Base-by-base conservation (phyloP, 92 coral and sea anemone genomes). In the Porites lobata region DNA sequence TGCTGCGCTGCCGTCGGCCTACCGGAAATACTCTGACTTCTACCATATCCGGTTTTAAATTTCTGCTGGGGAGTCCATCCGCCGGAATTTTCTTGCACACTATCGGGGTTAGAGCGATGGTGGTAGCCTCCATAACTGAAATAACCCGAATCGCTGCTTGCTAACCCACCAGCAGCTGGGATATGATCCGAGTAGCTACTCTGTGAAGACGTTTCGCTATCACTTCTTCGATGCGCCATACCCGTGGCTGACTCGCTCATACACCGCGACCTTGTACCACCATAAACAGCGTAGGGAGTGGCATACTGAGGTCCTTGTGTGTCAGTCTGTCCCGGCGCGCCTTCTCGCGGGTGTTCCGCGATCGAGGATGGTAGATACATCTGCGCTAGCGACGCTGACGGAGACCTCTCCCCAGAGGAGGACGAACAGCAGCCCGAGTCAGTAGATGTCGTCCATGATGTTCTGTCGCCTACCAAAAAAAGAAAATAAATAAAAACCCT, bases 351-450 rank as follows among this genome's bases (percentile, higher is more conserved):
- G 85, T 95, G 93, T 70, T 93, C 92, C 2, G 90, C 84, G 26
- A 92, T 92, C 2, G 97, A 81, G 50, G 94, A 81, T 21, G 96
- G 95, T 50, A 93, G 90, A 68, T 89, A 91, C 12, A 92, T 97
- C 65, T 96, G 99, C 38, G 88, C 98, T 84, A 92, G 88, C 38
- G 99, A 91, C 1, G 96, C 90, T n/a, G 96, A 94, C 2, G 98
- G 96, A 0, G 98, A 96, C 66, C 98, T 85, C 87, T 97, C 99
- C 65, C 93, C 98, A 9, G 95, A 92, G 18, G 96, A 92, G 2
- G 96, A 93, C 19, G 96, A 96, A 80, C 92, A 94, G 72, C 96
- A 94, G 17, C 99, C 98, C 1, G 98, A 97, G 76, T 97, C 99
- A 0, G 92, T 82, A 17, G 99, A 96, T 8, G 96, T 91, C 24